These are phyloP conservation scores for Rhagonycha lutea DNA, from an alignment of 2,888 invertebrate species.

Conservation along the genomic window DNA sequence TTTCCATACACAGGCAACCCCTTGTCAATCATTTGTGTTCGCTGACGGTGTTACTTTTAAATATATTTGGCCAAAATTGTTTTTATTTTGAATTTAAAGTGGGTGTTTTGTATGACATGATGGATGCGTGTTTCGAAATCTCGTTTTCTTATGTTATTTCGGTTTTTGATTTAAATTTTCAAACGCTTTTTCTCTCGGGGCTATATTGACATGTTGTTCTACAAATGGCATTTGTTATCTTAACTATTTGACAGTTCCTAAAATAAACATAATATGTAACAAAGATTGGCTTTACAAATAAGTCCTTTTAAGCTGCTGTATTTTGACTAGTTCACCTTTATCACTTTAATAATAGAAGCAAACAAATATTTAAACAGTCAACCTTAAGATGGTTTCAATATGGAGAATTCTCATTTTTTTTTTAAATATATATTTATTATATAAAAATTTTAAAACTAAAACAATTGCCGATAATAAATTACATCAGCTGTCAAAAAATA, in stretches of 20 bases:
- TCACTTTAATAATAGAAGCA: slow-evolving; percentile 5
- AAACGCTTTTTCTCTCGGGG: slow-evolving; percentile 18
- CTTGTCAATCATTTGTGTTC: slow-evolving; percentile 52
- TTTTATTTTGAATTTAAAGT: slow-evolving; percentile 57
- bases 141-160: slow-evolving; percentile 54
- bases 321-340: slow-evolving; percentile 10
- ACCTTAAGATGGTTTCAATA: background rate
- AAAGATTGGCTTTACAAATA: slow-evolving; percentile 16
- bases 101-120: slow-evolving; percentile 53
- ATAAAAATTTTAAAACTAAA: background rate
- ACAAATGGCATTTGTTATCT: slow-evolving; percentile 28
- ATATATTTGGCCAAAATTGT: slow-evolving; percentile 56
- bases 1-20: slow-evolving; percentile 50
- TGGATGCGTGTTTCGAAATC: slow-evolving; percentile 52
- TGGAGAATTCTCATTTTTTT: background rate
- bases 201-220: slow-evolving; percentile 21
- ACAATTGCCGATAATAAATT: background rate
- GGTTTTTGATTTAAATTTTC: slow-evolving; percentile 53
- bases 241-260: slow-evolving; percentile 24
- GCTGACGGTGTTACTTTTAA: slow-evolving; percentile 54
- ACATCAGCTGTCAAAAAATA: background rate
- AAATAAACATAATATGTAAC: slow-evolving; percentile 19
- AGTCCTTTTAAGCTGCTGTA: slow-evolving; percentile 9
- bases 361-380: slow-evolving; percentile 13
- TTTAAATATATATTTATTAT: background rate